Conservation (phyloP, 2,113 vertebrate genomes). For the Coturnix japonica region DNA sequence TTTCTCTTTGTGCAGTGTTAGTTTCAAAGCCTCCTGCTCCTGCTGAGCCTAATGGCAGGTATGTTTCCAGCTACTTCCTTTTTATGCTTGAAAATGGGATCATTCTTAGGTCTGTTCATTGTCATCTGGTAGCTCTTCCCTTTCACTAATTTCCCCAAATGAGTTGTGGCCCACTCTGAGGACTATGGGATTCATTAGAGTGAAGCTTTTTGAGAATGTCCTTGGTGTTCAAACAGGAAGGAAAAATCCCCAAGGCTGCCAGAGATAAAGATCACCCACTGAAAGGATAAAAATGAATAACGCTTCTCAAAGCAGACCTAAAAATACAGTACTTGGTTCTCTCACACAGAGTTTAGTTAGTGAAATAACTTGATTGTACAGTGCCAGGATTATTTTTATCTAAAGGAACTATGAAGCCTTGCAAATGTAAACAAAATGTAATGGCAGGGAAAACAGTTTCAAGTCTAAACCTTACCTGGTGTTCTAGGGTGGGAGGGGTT, state of each 20-base stretch:
- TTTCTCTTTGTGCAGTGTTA: conserved; percentile 52
- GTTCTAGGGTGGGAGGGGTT: background rate
- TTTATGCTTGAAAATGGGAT: conserved; percentile 63
- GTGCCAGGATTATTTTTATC: conserved; percentile 26
- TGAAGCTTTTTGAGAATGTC: conserved; percentile 49
- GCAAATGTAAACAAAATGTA: background rate
- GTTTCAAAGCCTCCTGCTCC: conserved; percentile 57
- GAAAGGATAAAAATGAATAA: conserved; percentile 68
- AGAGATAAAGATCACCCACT: conserved; percentile 69
- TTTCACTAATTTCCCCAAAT: conserved; percentile 65
- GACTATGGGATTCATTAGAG: conserved; percentile 62
- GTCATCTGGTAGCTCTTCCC: conserved; percentile 58
- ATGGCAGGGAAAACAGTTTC: background rate
- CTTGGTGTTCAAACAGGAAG: conserved; percentile 53
- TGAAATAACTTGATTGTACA: conserved; percentile 49
- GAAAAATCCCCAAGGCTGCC: conserved; percentile 61
- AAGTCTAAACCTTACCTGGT: background rate
- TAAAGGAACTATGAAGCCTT: background rate
- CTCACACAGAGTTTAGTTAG: background rate
- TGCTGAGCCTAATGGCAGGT: conserved; percentile 55
- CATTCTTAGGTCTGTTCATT: conserved; percentile 56
- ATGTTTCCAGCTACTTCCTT: conserved; percentile 62
- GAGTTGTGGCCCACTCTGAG: conserved; percentile 48
- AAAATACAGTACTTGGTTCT: conserved; percentile 57
- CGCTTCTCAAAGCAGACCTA: conserved; percentile 59